These are phyloP conservation scores for Trachelus iudaicus DNA, from an alignment of 2,888 invertebrate genomes.

Conservation along the genomic window DNA sequence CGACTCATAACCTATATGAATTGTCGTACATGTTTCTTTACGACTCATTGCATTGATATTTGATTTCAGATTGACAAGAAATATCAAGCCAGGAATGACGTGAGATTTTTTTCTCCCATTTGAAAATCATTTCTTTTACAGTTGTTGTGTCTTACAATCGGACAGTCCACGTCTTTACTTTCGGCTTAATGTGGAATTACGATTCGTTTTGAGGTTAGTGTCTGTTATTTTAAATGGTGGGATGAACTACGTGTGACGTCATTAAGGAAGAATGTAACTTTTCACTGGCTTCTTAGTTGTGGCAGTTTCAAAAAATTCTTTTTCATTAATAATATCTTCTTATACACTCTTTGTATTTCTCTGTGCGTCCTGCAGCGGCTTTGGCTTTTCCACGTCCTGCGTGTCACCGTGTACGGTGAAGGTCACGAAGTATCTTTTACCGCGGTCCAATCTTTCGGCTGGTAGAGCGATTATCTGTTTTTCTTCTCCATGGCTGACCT, in stretches of 20 bases:
- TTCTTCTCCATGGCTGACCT: conserved; percentile 86
- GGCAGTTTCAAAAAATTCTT: neutral
- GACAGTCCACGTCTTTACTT: no score
- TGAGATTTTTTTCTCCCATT: no score
- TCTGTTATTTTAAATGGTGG: no score
- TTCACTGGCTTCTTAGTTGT: neutral
- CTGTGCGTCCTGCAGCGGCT: conserved; percentile 41
- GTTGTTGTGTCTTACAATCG: no score
- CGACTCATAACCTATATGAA: neutral
- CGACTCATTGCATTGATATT: no score
- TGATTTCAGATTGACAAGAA: no score
- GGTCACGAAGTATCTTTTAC: conserved; percentile 91
- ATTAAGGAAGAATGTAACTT: neutral
- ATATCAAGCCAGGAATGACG: no score
- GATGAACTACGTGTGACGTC: neutral
- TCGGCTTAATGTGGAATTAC: no score
- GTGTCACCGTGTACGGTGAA: conserved; percentile 87
- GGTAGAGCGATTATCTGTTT: conserved; percentile 90
- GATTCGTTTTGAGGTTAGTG: no score
- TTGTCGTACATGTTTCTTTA: neutral
- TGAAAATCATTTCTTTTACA: no score
- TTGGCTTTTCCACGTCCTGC: conserved; percentile 68
- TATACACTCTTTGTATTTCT: conserved; percentile 54
- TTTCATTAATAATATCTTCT: neutral
- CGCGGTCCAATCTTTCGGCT: conserved; percentile 86